These are phyloP conservation scores for Eulemur rufifrons DNA, from an alignment of 2,113 vertebrate genomes.

Conservation along the genomic window DNA sequence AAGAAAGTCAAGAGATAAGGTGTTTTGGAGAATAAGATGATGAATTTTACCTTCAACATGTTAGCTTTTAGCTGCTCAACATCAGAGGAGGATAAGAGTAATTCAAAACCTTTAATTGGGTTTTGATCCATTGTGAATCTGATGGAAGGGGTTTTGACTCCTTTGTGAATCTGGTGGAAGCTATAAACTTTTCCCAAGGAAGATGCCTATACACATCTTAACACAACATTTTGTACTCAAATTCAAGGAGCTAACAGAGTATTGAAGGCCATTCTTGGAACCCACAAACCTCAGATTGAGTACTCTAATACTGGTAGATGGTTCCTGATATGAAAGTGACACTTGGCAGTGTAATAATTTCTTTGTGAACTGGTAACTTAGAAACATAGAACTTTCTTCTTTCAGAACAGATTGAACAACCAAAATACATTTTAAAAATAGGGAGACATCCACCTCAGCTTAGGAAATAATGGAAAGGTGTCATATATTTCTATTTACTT, in stretches of 20 bases:
- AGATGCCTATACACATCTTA: background rate
- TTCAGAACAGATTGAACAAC: background rate
- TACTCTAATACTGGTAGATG: background rate
- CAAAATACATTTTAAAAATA: background rate
- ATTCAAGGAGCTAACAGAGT: background rate
- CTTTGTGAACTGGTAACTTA: background rate
- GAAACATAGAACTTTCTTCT: background rate
- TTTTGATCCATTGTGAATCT: background rate
- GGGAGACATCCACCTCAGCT: background rate
- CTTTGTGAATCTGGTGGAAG: background rate
- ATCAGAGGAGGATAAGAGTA: background rate
- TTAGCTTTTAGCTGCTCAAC: background rate
- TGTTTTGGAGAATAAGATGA: background rate
- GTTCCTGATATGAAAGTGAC: background rate
- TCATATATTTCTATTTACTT: background rate
- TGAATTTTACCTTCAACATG: background rate
- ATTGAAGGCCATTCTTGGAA: background rate
- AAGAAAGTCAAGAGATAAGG: background rate
- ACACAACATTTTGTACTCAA: background rate
- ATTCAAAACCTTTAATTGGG: background rate
- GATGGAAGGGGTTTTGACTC: background rate
- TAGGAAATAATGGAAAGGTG: background rate
- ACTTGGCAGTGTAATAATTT: background rate
- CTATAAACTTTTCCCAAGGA: background rate
- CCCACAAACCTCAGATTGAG: background rate